Conservation (phyloP, 53 echinoderm and acorn worm species). For the Arbacia lixula region DNA sequence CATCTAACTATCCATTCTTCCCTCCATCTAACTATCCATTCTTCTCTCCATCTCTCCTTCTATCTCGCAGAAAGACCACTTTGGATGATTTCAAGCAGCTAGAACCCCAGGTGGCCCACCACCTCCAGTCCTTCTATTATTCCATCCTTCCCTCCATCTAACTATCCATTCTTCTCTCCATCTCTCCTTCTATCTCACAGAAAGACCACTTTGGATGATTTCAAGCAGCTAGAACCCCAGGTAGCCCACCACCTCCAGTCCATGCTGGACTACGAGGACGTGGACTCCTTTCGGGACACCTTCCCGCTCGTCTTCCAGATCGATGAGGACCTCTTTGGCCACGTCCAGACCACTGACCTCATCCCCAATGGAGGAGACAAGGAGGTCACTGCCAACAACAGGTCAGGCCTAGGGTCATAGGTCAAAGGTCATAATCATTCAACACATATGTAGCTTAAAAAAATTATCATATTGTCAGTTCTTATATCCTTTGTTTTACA, state of each 20-base stretch:
- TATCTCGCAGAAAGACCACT: slow-evolving; percentile 74
- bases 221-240: slow-evolving; percentile 81
- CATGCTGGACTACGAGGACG: slow-evolving; percentile 81
- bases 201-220: slow-evolving; percentile 77
- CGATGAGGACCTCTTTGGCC: slow-evolving; percentile 73
- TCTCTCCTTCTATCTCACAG: too few species aligned
- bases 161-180: too few species aligned
- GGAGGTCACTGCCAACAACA: slow-evolving; percentile 82
- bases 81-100: slow-evolving; percentile 86
- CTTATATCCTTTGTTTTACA: too few species aligned
- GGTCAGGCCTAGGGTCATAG: too few species aligned
- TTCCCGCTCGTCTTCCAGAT: slow-evolving; percentile 77
- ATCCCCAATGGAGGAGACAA: slow-evolving; percentile 75
- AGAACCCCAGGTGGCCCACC: slow-evolving; percentile 70
- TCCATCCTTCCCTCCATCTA: too few species aligned
- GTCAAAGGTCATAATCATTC: too few species aligned
- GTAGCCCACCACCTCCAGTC: slow-evolving; percentile 68
- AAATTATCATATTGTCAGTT: too few species aligned
- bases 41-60: too few species aligned
- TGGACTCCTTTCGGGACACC: slow-evolving; percentile 68
- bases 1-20: too few species aligned
- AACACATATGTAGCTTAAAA: too few species aligned
- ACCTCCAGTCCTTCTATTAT: slow-evolving; percentile 72
- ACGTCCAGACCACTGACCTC: slow-evolving; percentile 71
- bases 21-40: too few species aligned